phyloP scores from a whole-genome alignment of 2,797 vertebrate genomes.

The Dendrocincla tyrannina region DNA sequence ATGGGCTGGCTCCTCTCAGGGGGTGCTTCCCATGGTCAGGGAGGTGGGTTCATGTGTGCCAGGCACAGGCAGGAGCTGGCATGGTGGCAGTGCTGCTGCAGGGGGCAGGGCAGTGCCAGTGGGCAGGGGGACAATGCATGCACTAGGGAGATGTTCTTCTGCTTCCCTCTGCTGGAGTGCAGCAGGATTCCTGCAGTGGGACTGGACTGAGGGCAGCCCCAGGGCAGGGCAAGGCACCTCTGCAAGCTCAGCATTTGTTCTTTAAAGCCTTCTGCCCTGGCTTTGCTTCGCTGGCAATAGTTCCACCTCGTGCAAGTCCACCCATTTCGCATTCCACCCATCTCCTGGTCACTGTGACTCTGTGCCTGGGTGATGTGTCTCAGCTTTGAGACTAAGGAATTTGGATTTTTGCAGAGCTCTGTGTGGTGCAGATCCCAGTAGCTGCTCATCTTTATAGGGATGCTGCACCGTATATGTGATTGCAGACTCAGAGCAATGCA shows the following conservation, averaged over 20 bases:
- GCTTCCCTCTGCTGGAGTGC: conserved; percentile 68
- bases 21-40: not conserved
- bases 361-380: accelerated
- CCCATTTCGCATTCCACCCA: no score
- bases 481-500: not conserved
- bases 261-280: not conserved
- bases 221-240: not conserved
- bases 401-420: not conserved
- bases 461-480: accelerated
- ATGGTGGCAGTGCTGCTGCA: not conserved
- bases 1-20: not conserved
- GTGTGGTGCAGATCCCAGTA: not conserved
- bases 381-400: not conserved
- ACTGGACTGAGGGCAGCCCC: not conserved
- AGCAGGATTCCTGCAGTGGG: no score
- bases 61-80: not conserved
- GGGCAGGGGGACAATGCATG: accelerated
- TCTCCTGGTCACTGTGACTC: accelerated
- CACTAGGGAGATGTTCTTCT: conserved; percentile 8
- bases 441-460: not conserved
- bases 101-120: not conserved
- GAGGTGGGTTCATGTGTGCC: not conserved
- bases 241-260: not conserved
- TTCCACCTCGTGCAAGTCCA: not conserved
- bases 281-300: accelerated